Evolutionary conservation across 2,113 vertebrate genomes (phyloP), one percentile per base, ranked within the genome.

Genomic region (Miniopterus natalensis): DNA sequence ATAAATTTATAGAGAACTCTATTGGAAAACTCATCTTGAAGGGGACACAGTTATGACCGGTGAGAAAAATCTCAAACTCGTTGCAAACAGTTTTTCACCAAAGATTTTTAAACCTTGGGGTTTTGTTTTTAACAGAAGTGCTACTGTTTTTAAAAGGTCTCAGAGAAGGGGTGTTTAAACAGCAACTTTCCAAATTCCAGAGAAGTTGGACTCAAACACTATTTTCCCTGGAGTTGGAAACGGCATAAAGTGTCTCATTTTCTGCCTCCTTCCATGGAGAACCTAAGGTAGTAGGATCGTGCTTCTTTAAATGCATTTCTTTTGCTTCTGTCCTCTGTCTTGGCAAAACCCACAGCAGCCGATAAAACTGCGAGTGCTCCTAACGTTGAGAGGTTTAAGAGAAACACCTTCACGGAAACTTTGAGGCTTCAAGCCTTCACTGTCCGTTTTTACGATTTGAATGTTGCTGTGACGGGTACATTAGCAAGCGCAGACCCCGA

Each of bases 1-100:
- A 97, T 98, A 98, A 97, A 98, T 98, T 96, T 97, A n/a, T 45
- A 93, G 94, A 95, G 74, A 88, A 93, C 95, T 95, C 85, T 96
- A 96, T 79, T 98, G 94, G 95, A 98, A 98, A 98, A 97, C 88
- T 96, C 73, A 95, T 97, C 96, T 98, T 97, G 90, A 97, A 98
- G 98, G 93, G 95, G 96, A 94, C 95, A 98, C 74, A 95, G 94
- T n/a, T 97, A 57, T 97, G 97, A 97, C 88, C 96, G 97, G 98
- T 97, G 85, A 79, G 90, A 90, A 96, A 98, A 97, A 89, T 84
- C 53, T 98, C 96, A 97, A 95, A 97, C 97, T 97, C 79, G 90
- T 57, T 25, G 31, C 73, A 90, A 96, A 84, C 90, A 95, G 45
- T 88, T 97, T 96, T 98, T 97, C 59, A 84, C 81, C 96, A 65